These are phyloP conservation scores for Euzetes globulus DNA, from an alignment of 2,888 invertebrate genomes.

Conservation along the genomic window DNA sequence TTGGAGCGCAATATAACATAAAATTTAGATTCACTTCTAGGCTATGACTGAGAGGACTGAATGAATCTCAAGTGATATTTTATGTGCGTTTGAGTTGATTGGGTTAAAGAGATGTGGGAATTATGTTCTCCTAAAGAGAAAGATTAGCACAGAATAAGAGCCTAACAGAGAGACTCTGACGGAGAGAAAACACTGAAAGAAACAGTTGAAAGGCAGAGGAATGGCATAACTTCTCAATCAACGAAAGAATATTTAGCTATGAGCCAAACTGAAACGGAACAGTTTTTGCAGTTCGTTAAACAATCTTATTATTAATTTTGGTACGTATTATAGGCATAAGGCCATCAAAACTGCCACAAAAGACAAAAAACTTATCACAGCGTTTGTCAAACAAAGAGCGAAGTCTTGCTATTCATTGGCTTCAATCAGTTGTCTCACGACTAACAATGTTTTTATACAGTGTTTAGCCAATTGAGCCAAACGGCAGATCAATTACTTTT, in stretches of 20 bases:
- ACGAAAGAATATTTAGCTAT: conserved; percentile 29
- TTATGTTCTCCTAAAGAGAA: conserved; percentile 16
- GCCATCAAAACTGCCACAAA: neutral
- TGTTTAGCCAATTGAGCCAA: neutral
- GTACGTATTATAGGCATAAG: conserved; percentile 7
- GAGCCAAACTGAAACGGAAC: conserved; percentile 26
- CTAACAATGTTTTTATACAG: neutral
- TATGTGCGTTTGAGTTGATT: conserved; percentile 18
- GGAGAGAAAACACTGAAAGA: neutral
- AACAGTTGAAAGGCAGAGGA: conserved; percentile 1
- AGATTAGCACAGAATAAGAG: conserved; percentile 23
- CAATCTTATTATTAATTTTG: conserved; percentile 30
- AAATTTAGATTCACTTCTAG: conserved; percentile 6
- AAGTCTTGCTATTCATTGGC: neutral
- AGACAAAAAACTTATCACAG: neutral
- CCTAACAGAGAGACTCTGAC: neutral
- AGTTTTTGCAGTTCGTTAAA: conserved; percentile 32
- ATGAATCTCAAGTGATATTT: conserved; percentile 28
- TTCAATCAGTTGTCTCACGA: neutral
- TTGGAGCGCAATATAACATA: neutral
- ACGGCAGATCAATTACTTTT: neutral
- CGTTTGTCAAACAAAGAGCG: neutral
- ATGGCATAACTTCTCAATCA: conserved; percentile 22
- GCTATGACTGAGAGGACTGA: neutral
- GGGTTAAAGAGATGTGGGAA: conserved; percentile 28